Percentiles rank a stretch among this genome's conserved stretches.
These are phyloP conservation scores for Calidris pugnax DNA, from an alignment of 2,113 vertebrate genomes.

Conservation along the genomic window DNA sequence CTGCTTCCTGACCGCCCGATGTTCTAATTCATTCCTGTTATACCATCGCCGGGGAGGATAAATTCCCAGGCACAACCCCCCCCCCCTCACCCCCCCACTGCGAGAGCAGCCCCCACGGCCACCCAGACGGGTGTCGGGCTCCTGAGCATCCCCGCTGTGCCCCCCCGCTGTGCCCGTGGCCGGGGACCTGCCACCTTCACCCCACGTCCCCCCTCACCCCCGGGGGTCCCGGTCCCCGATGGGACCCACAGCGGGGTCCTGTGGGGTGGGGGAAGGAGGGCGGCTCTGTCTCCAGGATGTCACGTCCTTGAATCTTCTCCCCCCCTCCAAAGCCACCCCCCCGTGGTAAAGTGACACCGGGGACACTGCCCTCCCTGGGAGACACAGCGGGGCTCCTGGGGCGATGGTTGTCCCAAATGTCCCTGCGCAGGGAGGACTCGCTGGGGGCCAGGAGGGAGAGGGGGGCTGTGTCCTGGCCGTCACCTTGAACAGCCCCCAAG, in stretches of 20 bases:
- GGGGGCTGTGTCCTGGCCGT: background rate
- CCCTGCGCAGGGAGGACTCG: background rate
- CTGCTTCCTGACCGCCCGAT: background rate
- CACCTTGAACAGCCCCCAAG: background rate
- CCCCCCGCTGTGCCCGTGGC: background rate
- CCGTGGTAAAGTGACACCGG: constrained; percentile 26
- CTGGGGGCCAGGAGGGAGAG: background rate
- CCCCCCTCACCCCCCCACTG: background rate
- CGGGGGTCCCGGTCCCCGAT: accelerated
- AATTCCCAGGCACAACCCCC: constrained; percentile 23
- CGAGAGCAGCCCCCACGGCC: background rate
- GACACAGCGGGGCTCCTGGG: background rate
- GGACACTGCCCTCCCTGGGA: background rate
- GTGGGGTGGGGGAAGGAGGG: accelerated
- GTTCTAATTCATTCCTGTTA: constrained; percentile 35
- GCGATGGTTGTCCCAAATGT: background rate
- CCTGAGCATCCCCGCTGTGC: background rate
- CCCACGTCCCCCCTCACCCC: accelerated
- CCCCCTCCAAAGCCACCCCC: too few relatives aligned
- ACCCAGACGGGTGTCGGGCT: background rate
- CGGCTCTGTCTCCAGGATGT: background rate
- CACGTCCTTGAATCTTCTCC: background rate
- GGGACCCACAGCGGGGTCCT: accelerated
- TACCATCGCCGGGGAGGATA: constrained; percentile 23
- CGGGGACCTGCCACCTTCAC: background rate